These are phyloP conservation scores for Distichodus sexfasciatus DNA, from an alignment of 2,797 vertebrate species.

Conservation along the genomic window DNA sequence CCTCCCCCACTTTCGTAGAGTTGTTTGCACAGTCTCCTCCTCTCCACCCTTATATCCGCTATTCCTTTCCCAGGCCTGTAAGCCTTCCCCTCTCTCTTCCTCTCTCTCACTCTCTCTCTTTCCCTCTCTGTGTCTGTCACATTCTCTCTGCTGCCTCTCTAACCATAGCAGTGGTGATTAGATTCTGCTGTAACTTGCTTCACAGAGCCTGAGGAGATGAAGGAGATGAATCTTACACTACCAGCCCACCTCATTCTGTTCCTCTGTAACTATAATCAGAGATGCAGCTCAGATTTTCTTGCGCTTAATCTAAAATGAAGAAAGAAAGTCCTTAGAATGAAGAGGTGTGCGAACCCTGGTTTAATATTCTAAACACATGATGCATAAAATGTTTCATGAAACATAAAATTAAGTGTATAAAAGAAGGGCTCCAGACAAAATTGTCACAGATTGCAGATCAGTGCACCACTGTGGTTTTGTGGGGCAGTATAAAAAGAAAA, in stretches of 20 bases:
- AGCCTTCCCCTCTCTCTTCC: neutral
- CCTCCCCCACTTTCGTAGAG: neutral
- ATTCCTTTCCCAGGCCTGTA: too few relatives aligned
- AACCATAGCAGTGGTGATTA: neutral
- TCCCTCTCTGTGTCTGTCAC: neutral
- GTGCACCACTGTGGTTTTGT: too few relatives aligned
- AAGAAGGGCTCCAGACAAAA: too few relatives aligned
- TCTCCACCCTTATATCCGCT: conserved; percentile 7
- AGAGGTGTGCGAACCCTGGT: too few relatives aligned
- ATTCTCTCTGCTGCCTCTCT: conserved; percentile 3
- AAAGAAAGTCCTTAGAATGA: too few relatives aligned
- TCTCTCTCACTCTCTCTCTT: conserved; percentile 14
- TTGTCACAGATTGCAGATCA: too few relatives aligned
- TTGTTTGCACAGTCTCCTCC: neutral
- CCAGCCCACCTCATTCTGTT: neutral
- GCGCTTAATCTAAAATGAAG: too few relatives aligned
- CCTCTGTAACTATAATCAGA: neutral
- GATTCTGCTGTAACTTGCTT: neutral
- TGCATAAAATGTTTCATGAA: too few relatives aligned
- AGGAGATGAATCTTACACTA: neutral
- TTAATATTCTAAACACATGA: too few relatives aligned
- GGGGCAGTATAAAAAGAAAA: too few relatives aligned
- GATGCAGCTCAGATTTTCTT: neutral
- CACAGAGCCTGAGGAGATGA: neutral
- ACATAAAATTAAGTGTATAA: too few relatives aligned